Base-by-base conservation (phyloP, 2,888 invertebrate species). In the Deilephila porcellus region DNA sequence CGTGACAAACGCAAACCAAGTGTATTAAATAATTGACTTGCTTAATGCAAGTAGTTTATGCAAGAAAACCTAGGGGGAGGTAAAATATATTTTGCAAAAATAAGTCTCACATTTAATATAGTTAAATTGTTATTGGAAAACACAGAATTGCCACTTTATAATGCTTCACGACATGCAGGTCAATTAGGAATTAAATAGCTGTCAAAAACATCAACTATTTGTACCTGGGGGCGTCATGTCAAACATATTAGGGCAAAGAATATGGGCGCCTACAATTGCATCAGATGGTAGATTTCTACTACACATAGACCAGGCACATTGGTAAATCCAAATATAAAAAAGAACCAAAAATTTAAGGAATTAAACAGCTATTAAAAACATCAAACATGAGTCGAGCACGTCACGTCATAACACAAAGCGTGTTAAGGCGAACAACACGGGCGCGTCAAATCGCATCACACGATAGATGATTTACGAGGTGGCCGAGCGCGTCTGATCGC, bases 401-500 rank as follows among this genome's bases (percentile, higher is more conserved):
- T 32, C 62, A 63, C 63, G 63, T 59, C 72, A 64, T 37, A 67
- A 67, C 67, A 64, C 64, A 37, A 71, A 60, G n/a, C 37, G 45
- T 63, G 71, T 20, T 63, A 71, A 71, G 59, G 59, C 52, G 52
- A 67, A 45, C 67, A 52, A 45, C 67, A 60, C 34, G 52, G 60
- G 32, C 45, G 53, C 56, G 60, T 74, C 64, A 60, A 74, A 74
- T 67, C 74, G 74, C 74, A 78, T 74, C 63, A 76, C 73, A 74
- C 53, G 72, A 77, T 79, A 74, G 74, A 76, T 78, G 76, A 77
- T 78, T 78, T 78, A 78, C 72, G 75, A 63, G 60, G 70, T 75
- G 75, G 75, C 75, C 72, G 71, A 73, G 74, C 77, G 77, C 78
- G 76, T 77, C 77, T 71, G 76, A 79, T 79, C 75, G 73, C 59